Evolutionary conservation across 2,888 invertebrate species (phyloP), one percentile per base, ranked within the genome.

Genomic region (Apodemia duryi): DNA sequence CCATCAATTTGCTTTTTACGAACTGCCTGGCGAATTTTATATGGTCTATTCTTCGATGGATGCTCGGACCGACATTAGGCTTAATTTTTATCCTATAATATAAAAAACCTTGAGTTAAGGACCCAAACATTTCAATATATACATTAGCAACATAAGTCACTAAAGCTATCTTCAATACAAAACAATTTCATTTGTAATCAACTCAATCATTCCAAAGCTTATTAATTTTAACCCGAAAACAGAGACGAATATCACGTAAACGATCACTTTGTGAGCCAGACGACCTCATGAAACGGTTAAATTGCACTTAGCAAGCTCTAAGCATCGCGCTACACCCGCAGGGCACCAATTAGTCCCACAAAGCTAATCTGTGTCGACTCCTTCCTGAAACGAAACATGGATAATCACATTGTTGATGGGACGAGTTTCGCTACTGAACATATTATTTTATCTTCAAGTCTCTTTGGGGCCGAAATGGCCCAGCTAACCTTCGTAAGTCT

Each of bases 281-380:
- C 63, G 65, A 63, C 54, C 62, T 70, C 68, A 65, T 66, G 68
- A 69, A 63, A 67, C 70, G 68, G 68, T 69, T 71, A 72, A 73
- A 74, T 71, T 69, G 64, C 70, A 63, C 68, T 71, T 64, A 69
- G 66, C 38, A 61, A 61, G 61, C 35, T 41, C 62, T 43, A 41
- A 62, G 62, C 62, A 54, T 29, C 54, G 28, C 54, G 29, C 29
- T 11, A 10, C 54, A 32, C 68, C 68, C 64, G 38, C 51, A 65
- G 69, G 67, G 65, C 66, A 63, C 54, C 67, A 67, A 74, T 77
- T 77, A 76, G 65, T 63, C 32, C 43, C 67, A 70, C 75, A 75
- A 77, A 75, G 76, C 73, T 69, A 70, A 72, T 77, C 73, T 74
- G 75, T 75, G 73, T 68, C 75, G 71, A 64, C 73, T 72, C 74